Evolutionary conservation across 2,888 invertebrate genomes (phyloP), one percentile per base, ranked within the genome.

Genomic region (Parthenolecanium corni): DNA sequence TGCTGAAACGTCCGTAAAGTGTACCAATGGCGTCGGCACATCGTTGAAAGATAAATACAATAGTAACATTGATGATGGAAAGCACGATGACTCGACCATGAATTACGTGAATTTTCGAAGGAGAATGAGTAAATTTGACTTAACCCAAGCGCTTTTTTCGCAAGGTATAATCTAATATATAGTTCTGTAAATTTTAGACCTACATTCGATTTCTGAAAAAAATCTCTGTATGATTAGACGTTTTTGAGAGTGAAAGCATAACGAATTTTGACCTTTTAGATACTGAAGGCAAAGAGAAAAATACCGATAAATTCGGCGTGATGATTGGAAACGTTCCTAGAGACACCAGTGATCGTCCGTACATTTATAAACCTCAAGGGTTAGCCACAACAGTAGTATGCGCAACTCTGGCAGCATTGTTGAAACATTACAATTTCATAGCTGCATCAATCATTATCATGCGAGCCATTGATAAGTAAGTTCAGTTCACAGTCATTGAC

Each of bases 261-360:
- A 24, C 57, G 12, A 23, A 16, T 36, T 23, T 47, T 5, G 46
- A 38, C 20, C 36, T 20, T 21, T 49, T 20, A 2, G 38, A 49
- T 38, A 16, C 14, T 46, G 51, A 23, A 40, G 21, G 20, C 40
- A 31, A 49, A 6, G 24, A 14, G 2, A 38, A 23, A 36, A 51
- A 21, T 16, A 38, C 20, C 38, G 38, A 51, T 20, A 49, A 16
- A 12, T 36, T 51, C 36, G 40, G 61, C 16, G 36, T 49, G 9
- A 61, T 61, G 49, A 49, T 61, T 16, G 61, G 61, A n/a, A 61
- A 61, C 36, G 61, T 61, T 36, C 61, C 61, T 6, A 31, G 61
- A 23, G 61, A 61, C 21, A 51, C 31, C 23, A 25, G 49, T 1
- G 61, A 61, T 23, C 36, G 61, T 23, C 61, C 61, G 3, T 61